These are phyloP conservation scores for Luehdorfia chinensis DNA, from an alignment of 1,140 invertebrate genomes.

Conservation along the genomic window DNA sequence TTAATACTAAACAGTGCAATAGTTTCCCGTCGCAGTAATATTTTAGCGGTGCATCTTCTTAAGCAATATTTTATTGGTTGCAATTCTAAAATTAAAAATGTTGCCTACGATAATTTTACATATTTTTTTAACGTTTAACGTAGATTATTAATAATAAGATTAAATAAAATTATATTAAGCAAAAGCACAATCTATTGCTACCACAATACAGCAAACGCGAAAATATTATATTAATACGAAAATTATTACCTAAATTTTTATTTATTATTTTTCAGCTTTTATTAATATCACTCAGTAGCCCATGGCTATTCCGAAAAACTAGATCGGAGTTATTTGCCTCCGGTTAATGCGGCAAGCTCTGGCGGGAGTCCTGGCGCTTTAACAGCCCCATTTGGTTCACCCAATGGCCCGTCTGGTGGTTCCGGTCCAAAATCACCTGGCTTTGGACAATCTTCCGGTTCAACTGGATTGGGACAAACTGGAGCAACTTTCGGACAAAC, in stretches of 20 bases:
- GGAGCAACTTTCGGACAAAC: slow-evolving; percentile 4
- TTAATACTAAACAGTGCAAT: not conserved
- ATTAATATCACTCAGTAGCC: slow-evolving; percentile 55
- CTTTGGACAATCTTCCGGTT: not conserved
- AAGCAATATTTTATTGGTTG: no score
- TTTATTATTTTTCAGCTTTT: slow-evolving; percentile 56
- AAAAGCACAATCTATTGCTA: no score
- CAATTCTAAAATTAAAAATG: no score
- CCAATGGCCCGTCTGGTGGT: slow-evolving; percentile 18
- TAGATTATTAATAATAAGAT: no score
- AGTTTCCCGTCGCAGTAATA: no score
- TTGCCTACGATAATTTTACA: no score
- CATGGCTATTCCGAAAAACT: slow-evolving; percentile 72
- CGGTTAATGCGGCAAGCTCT: slow-evolving; percentile 74
- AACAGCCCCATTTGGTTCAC: slow-evolving; percentile 34
- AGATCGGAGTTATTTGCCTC: slow-evolving; percentile 81
- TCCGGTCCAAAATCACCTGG: not conserved
- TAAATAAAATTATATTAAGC: no score
- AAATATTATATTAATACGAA: no score
- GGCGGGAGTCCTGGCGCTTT: slow-evolving; percentile 71
- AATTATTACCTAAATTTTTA: no score
- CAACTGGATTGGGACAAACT: slow-evolving; percentile 22
- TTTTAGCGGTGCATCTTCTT: no score
- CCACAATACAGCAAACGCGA: no score
- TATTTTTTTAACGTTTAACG: no score